A percentile compares a stretch with the other conserved stretches of the same genome.
Conservation (phyloP, 2,888 invertebrate species). For the Hydraecia micacea region DNA sequence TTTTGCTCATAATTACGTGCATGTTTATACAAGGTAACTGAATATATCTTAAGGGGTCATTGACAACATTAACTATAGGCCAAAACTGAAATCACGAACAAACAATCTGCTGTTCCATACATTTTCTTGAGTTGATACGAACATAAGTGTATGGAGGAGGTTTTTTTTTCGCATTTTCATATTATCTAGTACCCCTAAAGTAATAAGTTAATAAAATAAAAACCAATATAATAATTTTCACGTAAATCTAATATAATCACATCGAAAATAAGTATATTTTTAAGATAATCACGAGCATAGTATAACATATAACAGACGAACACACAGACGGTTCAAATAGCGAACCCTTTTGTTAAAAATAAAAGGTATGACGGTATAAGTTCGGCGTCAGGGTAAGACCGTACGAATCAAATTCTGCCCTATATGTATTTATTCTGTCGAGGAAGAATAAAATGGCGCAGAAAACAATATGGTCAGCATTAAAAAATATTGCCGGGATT, state of each 20-base stretch:
- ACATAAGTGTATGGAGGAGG: background rate
- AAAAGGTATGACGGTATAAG: background rate
- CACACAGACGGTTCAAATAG: background rate
- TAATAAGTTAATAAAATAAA: background rate
- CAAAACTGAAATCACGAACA: too few relatives aligned
- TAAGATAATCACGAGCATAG: background rate
- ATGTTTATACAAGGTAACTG: too few relatives aligned
- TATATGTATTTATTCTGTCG: background rate
- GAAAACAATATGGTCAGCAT: background rate
- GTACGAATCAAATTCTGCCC: background rate
- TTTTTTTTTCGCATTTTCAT: background rate
- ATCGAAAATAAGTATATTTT: background rate
- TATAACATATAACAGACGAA: background rate
- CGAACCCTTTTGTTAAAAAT: background rate
- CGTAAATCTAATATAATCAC: slow-evolving; percentile 8
- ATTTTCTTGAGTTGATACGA: background rate
- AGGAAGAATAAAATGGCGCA: background rate
- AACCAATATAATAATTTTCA: background rate
- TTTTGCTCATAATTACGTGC: too few relatives aligned
- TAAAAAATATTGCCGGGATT: background rate
- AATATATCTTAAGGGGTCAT: background rate
- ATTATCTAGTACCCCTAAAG: background rate
- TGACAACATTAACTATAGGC: too few relatives aligned
- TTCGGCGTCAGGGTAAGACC: background rate
- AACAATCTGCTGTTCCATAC: too few relatives aligned